phyloP scores from a whole-genome alignment of 2,797 vertebrate species.

The Hephaestus fuliginosus region DNA sequence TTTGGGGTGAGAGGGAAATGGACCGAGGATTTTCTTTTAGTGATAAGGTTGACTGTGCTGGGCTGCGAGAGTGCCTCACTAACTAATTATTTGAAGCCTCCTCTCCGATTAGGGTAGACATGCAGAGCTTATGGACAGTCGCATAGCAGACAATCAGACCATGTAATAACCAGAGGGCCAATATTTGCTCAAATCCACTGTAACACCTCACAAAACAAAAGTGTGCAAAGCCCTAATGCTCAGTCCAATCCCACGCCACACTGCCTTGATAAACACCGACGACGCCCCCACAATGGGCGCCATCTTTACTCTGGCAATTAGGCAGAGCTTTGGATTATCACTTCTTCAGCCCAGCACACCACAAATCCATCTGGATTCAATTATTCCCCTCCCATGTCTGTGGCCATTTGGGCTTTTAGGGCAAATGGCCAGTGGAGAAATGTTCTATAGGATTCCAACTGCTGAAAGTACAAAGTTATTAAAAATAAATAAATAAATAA shows the following conservation, averaged over 20 bases:
- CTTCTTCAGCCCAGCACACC: slow-evolving; percentile 66
- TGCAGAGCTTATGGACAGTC: slow-evolving; percentile 73
- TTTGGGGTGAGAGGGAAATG: slow-evolving; percentile 69
- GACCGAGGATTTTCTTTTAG: slow-evolving; percentile 69
- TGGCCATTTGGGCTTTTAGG: slow-evolving; percentile 72
- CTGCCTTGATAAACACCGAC: slow-evolving; percentile 73
- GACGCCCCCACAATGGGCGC: slow-evolving; percentile 71
- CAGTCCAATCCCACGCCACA: slow-evolving; percentile 73
- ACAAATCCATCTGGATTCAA: slow-evolving; percentile 80
- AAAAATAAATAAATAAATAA: neutral
- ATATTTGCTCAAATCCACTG: slow-evolving; percentile 80
- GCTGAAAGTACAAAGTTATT: slow-evolving; percentile 52
- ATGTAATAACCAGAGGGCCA: slow-evolving; percentile 76
- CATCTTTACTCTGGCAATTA: slow-evolving; percentile 84
- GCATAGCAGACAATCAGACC: slow-evolving; percentile 78
- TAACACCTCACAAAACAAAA: slow-evolving; percentile 82
- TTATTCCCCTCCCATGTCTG: slow-evolving; percentile 71
- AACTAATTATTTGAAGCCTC: slow-evolving; percentile 80
- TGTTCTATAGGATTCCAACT: slow-evolving; percentile 59
- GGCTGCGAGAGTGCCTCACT: slow-evolving; percentile 73
- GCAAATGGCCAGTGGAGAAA: slow-evolving; percentile 56
- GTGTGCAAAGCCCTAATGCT: slow-evolving; percentile 72
- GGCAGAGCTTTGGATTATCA: slow-evolving; percentile 79
- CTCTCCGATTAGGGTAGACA: slow-evolving; percentile 73
- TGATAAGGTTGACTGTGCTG: slow-evolving; percentile 70